These are phyloP conservation scores for Phalacrocorax pelagicus DNA, from an alignment of 2,113 vertebrate genomes.

Conservation along the genomic window DNA sequence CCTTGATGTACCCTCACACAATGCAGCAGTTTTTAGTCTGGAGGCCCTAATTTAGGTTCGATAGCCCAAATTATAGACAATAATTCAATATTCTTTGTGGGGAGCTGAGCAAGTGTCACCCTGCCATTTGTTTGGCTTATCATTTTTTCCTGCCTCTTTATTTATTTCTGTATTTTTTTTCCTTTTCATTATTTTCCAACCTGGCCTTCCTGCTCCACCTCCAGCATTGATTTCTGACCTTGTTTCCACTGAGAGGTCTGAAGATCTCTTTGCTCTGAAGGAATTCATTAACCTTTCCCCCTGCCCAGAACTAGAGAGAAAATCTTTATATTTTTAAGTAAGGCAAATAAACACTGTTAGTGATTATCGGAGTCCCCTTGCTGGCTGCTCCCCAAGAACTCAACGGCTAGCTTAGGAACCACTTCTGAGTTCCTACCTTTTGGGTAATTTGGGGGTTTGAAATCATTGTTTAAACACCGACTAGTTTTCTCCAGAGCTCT, in stretches of 20 bases:
- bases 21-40: constrained; percentile 15
- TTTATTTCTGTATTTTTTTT: background rate
- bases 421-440: background rate
- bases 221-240: constrained; percentile 66
- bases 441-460: fast-evolving
- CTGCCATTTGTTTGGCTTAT: constrained; percentile 27
- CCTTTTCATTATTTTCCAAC: constrained; percentile 37
- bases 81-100: constrained; percentile 45
- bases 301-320: constrained; percentile 39
- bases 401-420: background rate
- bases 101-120: constrained; percentile 11
- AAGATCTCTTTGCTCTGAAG: constrained; percentile 59
- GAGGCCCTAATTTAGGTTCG: constrained; percentile 29
- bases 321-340: constrained; percentile 66
- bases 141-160: background rate
- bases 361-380: background rate
- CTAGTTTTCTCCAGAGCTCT: background rate
- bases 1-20: constrained; percentile 54
- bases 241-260: constrained; percentile 29
- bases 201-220: constrained; percentile 54
- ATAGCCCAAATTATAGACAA: constrained; percentile 53
- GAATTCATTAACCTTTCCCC: constrained; percentile 69
- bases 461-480: background rate
- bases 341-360: constrained; percentile 49
- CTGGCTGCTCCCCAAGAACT: background rate